Conservation (phyloP, 2,888 invertebrate genomes). For the Elmis aenea region DNA sequence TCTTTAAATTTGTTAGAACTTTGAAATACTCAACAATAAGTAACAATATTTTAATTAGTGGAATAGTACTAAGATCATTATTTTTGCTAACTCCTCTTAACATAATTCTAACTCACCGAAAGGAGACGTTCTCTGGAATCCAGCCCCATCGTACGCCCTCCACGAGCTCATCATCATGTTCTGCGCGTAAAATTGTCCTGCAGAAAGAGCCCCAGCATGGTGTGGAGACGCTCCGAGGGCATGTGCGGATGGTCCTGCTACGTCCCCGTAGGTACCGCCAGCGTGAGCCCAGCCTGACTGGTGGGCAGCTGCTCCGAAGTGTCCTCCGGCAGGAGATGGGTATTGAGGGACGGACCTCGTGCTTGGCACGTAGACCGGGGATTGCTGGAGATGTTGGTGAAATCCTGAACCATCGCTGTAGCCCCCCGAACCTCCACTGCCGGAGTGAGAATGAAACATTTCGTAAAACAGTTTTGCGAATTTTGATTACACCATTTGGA, state of each 20-base stretch:
- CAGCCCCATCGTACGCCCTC: constrained; percentile 67
- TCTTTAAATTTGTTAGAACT: too few species aligned
- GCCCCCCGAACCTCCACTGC: constrained; percentile 35
- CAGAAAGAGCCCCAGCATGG: constrained; percentile 49
- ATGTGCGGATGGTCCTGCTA: constrained; percentile 44
- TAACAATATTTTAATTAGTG: too few species aligned
- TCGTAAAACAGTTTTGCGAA: background rate
- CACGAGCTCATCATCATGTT: constrained; percentile 74
- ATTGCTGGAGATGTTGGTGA: constrained; percentile 46
- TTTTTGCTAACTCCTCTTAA: too few species aligned
- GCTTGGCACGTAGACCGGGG: constrained; percentile 66
- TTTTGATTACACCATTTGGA: too few species aligned
- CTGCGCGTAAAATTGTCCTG: constrained; percentile 70
- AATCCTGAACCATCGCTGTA: constrained; percentile 41
- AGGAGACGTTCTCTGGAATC: constrained; percentile 77
- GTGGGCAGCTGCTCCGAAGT: constrained; percentile 34
- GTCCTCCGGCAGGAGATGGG: constrained; percentile 44
- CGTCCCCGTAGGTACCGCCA: constrained; percentile 44
- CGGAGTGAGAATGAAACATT: constrained; percentile 35
- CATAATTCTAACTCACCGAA: constrained; percentile 57
- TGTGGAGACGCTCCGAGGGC: constrained; percentile 31
- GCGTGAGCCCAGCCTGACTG: constrained; percentile 38
- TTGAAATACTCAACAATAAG: too few species aligned
- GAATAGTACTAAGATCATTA: too few species aligned
- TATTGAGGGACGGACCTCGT: constrained; percentile 49